Percentiles rank a stretch among this genome's conserved stretches.
These are phyloP conservation scores for Danio aesculapii DNA, from an alignment of 2,797 vertebrate species.

Conservation along the genomic window DNA sequence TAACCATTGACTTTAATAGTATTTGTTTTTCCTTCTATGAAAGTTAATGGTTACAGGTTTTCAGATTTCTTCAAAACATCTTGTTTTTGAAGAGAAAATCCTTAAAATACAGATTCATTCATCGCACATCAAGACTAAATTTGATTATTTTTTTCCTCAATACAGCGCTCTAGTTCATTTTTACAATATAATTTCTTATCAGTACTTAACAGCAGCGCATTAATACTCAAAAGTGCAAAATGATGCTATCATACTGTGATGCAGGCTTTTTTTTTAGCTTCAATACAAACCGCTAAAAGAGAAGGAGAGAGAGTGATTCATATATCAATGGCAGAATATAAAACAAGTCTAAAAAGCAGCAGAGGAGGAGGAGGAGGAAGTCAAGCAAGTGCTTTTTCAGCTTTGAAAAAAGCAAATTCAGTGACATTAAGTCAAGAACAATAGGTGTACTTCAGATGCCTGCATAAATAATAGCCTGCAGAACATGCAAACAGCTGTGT, in stretches of 20 bases:
- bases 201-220: background rate
- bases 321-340: slow-evolving; percentile 2
- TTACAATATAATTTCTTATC: background rate
- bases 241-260: background rate
- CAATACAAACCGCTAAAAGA: background rate
- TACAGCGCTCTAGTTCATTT: background rate
- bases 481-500: slow-evolving; percentile 25
- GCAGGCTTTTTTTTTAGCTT: too few relatives aligned
- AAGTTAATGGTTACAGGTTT: too few relatives aligned
- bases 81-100: too few relatives aligned
- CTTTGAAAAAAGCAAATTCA: slow-evolving; percentile 21
- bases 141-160: too few relatives aligned
- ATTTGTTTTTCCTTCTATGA: too few relatives aligned
- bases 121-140: too few relatives aligned
- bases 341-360: background rate
- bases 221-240: background rate
- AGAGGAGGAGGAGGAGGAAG: slow-evolving; percentile 9
- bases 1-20: too few relatives aligned
- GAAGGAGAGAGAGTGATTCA: slow-evolving; percentile 10
- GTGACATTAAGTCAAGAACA: slow-evolving; percentile 29
- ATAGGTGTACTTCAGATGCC: slow-evolving; percentile 26
- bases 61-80: too few relatives aligned
- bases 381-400: slow-evolving; percentile 16
- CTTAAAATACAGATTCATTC: too few relatives aligned
- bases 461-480: slow-evolving; percentile 35